These are phyloP conservation scores for Tryphoninae sp. DNA, from an alignment of 2,888 invertebrate species.

Conservation along the genomic window DNA sequence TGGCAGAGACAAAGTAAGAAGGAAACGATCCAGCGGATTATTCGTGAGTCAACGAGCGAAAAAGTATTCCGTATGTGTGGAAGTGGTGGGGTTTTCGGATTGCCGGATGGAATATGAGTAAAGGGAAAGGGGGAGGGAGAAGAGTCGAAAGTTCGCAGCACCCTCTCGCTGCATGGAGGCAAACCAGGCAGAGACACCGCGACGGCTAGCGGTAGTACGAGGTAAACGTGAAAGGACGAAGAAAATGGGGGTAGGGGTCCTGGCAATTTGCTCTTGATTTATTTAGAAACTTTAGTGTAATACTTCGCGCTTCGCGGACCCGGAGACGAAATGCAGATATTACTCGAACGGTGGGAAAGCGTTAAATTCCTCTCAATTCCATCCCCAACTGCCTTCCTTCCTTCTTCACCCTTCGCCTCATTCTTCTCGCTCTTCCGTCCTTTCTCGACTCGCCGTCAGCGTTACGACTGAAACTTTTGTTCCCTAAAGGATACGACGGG, in stretches of 20 bases:
- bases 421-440: constrained; percentile 9
- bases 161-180: constrained; percentile 41
- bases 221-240: constrained; percentile 17
- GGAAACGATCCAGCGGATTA: constrained; percentile 63
- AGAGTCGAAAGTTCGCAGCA: constrained; percentile 71
- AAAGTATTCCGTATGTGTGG: constrained; percentile 21
- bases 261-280: constrained; percentile 76
- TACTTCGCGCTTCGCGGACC: constrained; percentile 64
- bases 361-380: constrained; percentile 70
- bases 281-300: constrained; percentile 75
- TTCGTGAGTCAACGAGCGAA: constrained; percentile 63
- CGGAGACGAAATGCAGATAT: constrained; percentile 71
- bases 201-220: neutral
- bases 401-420: neutral
- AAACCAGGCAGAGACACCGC: constrained; percentile 31
- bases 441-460: constrained; percentile 4
- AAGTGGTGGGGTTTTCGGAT: constrained; percentile 46
- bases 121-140: constrained; percentile 68
- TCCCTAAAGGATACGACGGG: constrained; percentile 46
- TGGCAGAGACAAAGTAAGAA: neutral
- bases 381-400: neutral
- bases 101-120: constrained; percentile 67
- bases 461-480: constrained; percentile 46
- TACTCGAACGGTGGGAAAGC: constrained; percentile 67
- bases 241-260: constrained; percentile 51